Percentiles rank a stretch among this genome's conserved stretches.
phyloP scores from a whole-genome alignment of 1,140 invertebrate genomes.

The Tetragonula clypearis region DNA sequence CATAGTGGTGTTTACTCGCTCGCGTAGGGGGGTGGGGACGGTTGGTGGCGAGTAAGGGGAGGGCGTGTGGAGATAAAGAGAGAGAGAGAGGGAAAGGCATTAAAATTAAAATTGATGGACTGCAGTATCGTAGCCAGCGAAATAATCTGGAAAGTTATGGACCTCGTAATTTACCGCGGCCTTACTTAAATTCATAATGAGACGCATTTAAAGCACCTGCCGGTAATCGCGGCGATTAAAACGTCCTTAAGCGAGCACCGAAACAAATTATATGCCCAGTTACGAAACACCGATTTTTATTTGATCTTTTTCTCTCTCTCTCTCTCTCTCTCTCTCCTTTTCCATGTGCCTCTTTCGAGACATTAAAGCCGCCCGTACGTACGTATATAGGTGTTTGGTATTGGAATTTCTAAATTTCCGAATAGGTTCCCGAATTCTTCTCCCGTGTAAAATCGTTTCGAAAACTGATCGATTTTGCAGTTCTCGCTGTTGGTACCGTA shows the following conservation, averaged over 20 bases:
- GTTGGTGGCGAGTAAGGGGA: not conserved
- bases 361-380: no score
- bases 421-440: not conserved
- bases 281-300: slow-evolving; percentile 29
- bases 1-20: not conserved
- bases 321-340: not conserved
- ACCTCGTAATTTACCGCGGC: slow-evolving; percentile 67
- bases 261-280: slow-evolving; percentile 48
- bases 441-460: not conserved
- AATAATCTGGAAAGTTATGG: slow-evolving; percentile 69
- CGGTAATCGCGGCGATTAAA: slow-evolving; percentile 74
- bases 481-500: no score
- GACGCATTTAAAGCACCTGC: slow-evolving; percentile 73
- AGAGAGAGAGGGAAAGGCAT: slow-evolving; percentile 37
- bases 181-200: slow-evolving; percentile 71
- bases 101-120: slow-evolving; percentile 68
- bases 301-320: not conserved
- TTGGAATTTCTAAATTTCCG: no score
- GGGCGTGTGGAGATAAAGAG: not conserved
- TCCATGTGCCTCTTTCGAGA: not conserved
- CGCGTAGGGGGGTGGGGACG: not conserved
- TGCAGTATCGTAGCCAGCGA: slow-evolving; percentile 54
- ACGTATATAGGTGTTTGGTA: no score
- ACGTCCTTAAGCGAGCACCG: slow-evolving; percentile 65
- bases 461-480: not conserved